Percentiles rank a stretch among this genome's conserved stretches.
phyloP scores from a whole-genome alignment of 2,888 invertebrate genomes.

The Erynnis tages region DNA sequence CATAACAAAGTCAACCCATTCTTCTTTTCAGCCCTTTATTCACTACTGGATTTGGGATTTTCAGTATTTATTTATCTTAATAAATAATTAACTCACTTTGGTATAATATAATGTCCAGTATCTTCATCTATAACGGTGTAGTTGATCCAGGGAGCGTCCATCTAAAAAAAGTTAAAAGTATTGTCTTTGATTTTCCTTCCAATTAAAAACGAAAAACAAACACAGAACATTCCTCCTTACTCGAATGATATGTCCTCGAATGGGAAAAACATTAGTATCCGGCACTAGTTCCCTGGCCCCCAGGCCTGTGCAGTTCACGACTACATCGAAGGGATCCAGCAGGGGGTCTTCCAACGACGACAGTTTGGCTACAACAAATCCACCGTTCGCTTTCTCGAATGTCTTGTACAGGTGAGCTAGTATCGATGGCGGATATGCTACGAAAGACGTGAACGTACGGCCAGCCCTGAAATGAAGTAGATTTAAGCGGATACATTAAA shows the following conservation, averaged over 20 bases:
- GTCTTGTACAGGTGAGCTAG: conserved; percentile 84
- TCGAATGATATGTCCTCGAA: conserved; percentile 88
- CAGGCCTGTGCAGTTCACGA: conserved; percentile 91
- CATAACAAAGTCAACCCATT: too few relatives aligned
- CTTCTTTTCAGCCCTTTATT: too few relatives aligned
- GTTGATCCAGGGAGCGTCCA: conserved; percentile 86
- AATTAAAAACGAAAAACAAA: too few relatives aligned
- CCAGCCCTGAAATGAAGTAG: conserved; percentile 75
- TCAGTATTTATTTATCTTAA: not conserved
- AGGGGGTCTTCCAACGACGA: conserved; percentile 61
- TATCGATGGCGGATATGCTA: conserved; percentile 84
- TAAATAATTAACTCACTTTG: conserved; percentile 82
- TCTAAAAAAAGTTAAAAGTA: conserved; percentile 61
- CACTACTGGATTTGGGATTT: not conserved
- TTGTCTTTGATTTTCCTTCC: too few relatives aligned
- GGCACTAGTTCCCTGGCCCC: conserved; percentile 83
- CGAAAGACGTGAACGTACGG: conserved; percentile 84
- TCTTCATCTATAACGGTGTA: conserved; percentile 81
- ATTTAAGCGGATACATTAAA: not conserved
- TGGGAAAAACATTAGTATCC: conserved; percentile 83
- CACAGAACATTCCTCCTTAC: too few relatives aligned
- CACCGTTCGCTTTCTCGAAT: conserved; percentile 84
- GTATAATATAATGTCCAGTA: conserved; percentile 87
- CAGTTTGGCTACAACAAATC: conserved; percentile 56
- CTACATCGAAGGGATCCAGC: conserved; percentile 81